Base-by-base conservation (phyloP, 1,140 invertebrate species). In the Grapholita molesta region DNA sequence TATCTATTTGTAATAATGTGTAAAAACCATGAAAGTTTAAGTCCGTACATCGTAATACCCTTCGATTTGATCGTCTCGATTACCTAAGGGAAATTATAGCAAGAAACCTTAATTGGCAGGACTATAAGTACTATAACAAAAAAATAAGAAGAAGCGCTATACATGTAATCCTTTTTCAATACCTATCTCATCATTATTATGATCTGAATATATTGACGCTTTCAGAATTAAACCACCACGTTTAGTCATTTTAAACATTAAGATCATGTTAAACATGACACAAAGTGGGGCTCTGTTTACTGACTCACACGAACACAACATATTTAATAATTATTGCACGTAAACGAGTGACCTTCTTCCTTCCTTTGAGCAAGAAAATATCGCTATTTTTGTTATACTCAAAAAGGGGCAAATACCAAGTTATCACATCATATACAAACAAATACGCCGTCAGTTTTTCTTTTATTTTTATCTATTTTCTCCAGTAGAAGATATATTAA, bases 191-290 rank as follows among this genome's bases (percentile, higher is more conserved):
- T 35, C 32, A 33, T n/a, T 38, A 38, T 38, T 5, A 38, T 38
- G 15, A 38, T 38, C n/a, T 30, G 28, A 3, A 30, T 7, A 30
- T 30, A 7, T 30, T 21, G 18, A 3, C 15, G 42, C 2, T 1
- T 21, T 48, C 21, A 8, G 42, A 8, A n/a, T 48, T 48, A 9
- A 48, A 48, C 18, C 18, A 48, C 18, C 8, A 48, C 0, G 7
- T 48, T 42, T 21, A 48, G 24, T 32, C 25, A 61, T 61, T 28
- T 28, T 25, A 11, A 61, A 61, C n/a, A 61, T 61, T 30, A 32
- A 30, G 12, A 32, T 61, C 55, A 61, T 61, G 55, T 61, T 61
- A 25, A 61, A 61, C 55, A 61, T 28, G 55, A 61, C 55, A 61
- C 55, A 61, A 61, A 61, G 55, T 61, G 55, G 55, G 55, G n/a